These are phyloP conservation scores for human (Homo sapiens) DNA, from an alignment of 2,113 vertebrate species.

Conservation along the genomic window DNA sequence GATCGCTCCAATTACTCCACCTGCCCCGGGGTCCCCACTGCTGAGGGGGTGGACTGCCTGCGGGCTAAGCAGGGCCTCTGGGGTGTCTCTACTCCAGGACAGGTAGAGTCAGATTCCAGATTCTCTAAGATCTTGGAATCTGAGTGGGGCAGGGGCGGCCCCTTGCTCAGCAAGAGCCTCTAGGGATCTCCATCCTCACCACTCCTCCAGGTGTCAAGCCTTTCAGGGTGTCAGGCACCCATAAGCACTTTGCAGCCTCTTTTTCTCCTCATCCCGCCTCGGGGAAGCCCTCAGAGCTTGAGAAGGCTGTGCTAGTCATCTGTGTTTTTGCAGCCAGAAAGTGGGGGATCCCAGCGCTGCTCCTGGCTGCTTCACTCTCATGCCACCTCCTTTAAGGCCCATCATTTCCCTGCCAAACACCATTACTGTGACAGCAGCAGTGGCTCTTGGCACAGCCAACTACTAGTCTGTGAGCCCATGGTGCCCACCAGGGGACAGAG, in stretches of 20 bases:
- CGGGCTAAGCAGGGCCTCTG: not conserved
- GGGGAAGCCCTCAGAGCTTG: not conserved
- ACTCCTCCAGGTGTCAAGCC: not conserved
- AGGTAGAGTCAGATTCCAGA: not conserved
- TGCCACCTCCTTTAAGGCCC: accelerated
- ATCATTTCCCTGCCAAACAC: not conserved
- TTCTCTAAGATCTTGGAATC: not conserved
- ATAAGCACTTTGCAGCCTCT: not conserved
- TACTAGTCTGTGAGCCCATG: not conserved
- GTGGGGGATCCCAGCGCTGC: accelerated
- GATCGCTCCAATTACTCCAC: not conserved
- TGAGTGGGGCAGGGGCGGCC: too few species aligned
- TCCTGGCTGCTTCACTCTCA: accelerated
- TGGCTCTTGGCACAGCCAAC: not conserved
- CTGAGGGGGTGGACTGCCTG: not conserved
- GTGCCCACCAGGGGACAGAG: not conserved
- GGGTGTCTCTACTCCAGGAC: not conserved
- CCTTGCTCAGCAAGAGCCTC: not conserved
- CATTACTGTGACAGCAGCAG: too few species aligned
- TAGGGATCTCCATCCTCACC: not conserved
- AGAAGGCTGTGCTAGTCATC: not conserved
- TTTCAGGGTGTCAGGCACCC: not conserved
- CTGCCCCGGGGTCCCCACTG: accelerated
- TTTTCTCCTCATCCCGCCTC: not conserved
- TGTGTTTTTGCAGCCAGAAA: not conserved